Percentiles rank a stretch among this genome's conserved stretches.
Evolutionary conservation across 2,797 vertebrate species (phyloP).

Genomic region (Prionace glauca): DNA sequence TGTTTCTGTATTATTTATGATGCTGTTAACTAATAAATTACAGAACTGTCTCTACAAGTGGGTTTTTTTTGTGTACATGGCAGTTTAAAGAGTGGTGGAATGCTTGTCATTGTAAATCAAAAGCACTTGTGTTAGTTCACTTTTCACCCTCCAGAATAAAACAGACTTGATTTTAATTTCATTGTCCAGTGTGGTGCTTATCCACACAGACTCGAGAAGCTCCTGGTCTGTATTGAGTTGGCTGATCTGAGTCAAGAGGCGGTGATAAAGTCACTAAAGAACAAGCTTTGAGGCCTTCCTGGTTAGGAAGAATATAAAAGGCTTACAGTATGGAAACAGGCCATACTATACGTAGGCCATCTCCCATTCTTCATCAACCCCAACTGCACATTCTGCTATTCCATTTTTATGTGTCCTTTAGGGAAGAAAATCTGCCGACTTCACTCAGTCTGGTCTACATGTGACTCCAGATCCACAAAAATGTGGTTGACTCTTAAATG

Average conservation of each 20-base stretch:
- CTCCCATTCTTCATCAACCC: neutral
- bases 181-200: neutral
- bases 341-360: neutral
- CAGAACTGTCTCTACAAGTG: neutral
- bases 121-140: neutral
- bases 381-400: neutral
- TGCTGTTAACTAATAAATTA: slow-evolving; percentile 26
- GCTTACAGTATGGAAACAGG: neutral
- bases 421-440: no score
- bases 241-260: neutral
- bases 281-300: neutral
- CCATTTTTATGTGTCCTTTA: neutral
- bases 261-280: neutral
- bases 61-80: neutral
- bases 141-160: no score
- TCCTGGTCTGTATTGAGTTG: neutral
- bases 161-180: neutral
- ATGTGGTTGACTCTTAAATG: no score
- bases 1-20: slow-evolving; percentile 25
- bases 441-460: no score
- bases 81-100: neutral
- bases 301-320: neutral
- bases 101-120: neutral
- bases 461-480: no score
- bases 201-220: neutral